Base-by-base conservation (phyloP, 2,113 vertebrate genomes). In the Thalassarche chlororhynchos region DNA sequence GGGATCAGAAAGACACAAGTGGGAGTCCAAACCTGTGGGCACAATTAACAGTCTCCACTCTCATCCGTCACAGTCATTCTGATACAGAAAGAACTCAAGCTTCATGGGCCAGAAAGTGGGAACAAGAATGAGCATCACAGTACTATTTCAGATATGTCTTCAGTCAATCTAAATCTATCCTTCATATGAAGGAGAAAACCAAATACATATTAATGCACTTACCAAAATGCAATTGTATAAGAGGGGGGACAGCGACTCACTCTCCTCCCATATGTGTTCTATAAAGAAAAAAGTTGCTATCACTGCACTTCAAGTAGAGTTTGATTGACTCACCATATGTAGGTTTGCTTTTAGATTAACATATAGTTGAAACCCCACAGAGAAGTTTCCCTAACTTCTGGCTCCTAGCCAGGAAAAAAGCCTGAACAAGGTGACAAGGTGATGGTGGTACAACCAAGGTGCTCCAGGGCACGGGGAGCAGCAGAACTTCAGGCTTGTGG, bases 241-340 rank as follows among this genome's bases (percentile, higher is more conserved):
- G 86, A 74, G 19, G 14, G 24, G 66, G 66, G 80, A 76, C 83
- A 10, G 0, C 28, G 68, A 81, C 26, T 96, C 76, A 71, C 57
- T 80, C 66, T 89, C 36, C 58, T 91, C 29, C 86, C 83, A 78
- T 92, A 85, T 91, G 91, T 86, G 89, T 82, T 95, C 76, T 84
- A 14, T 66, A 77, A 91, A 93, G 84, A 58, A 89, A 96, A 88
- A 80, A 20, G 68, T 89, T 93, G 24, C 68, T 62, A 51, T 89
- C 32, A 2, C 76, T 89, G 42, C 80, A 55, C 57, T 91, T 84
- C 31, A 93, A 80, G 68, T 36, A 92, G 68, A 84, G 84, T 78
- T 89, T 96, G 95, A 95, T 88, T 95, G 93, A 89, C 80, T 97
- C 40, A 26, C 80, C 93, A 87, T 95, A 80, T 95, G 94, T 84